phyloP scores from a whole-genome alignment of 2,797 vertebrate genomes.

The Anas georgica region DNA sequence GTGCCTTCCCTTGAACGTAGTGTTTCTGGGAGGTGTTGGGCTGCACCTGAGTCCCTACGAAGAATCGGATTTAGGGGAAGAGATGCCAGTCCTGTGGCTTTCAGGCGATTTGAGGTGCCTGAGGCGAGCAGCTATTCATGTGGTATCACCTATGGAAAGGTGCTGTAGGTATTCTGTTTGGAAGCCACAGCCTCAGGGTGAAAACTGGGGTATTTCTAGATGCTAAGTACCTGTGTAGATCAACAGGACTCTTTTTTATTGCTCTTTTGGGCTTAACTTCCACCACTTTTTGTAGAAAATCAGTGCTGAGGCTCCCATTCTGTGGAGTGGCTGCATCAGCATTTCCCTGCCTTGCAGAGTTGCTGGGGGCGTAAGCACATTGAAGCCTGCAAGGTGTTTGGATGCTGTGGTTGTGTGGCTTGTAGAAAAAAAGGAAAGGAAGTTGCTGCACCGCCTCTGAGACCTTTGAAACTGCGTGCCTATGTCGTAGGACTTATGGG shows the following conservation, averaged over 20 bases:
- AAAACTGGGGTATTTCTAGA: not conserved
- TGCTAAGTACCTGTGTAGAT: not conserved
- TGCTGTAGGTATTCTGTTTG: not conserved
- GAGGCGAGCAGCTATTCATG: rapidly evolving
- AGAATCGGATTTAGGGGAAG: not conserved
- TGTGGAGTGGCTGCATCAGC: not conserved
- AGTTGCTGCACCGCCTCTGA: not conserved
- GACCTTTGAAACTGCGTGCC: not conserved
- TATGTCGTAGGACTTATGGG: not conserved
- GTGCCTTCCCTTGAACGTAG: not conserved
- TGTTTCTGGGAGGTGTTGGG: not conserved
- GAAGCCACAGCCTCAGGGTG: not conserved
- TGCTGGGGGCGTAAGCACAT: not conserved
- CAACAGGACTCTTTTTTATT: not conserved
- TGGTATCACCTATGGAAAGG: not conserved
- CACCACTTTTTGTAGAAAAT: not conserved
- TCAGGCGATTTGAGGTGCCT: not conserved
- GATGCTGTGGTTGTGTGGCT: not conserved
- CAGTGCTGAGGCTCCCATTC: not conserved
- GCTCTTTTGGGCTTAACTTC: not conserved
- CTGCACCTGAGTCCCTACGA: not conserved
- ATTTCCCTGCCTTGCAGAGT: not conserved
- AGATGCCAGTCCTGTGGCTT: not conserved
- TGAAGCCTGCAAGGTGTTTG: not conserved
- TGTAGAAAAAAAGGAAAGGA: not conserved